Conservation (phyloP, 2,113 vertebrate genomes). For the Chascanopsetta lugubris region DNA sequence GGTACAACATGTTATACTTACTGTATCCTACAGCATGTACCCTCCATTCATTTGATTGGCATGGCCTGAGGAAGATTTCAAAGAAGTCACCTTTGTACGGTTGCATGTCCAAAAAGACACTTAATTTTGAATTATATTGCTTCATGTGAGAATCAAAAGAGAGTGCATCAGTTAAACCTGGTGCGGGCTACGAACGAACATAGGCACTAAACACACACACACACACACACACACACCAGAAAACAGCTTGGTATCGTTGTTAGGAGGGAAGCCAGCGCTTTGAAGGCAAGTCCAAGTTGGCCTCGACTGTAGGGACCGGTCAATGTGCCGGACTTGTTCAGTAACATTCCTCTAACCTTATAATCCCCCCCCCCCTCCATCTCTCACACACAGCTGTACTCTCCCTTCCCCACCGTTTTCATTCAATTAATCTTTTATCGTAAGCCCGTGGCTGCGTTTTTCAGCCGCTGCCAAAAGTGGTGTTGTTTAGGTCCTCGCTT, state of each 20-base stretch:
- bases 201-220: constrained; percentile 7
- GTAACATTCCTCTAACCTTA: constrained; percentile 63
- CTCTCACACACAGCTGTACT: constrained; percentile 47
- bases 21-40: too few species aligned
- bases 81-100: too few species aligned
- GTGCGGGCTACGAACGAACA: constrained; percentile 11
- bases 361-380: constrained; percentile 60
- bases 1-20: too few species aligned
- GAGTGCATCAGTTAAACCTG: constrained; percentile 9
- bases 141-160: constrained; percentile 33
- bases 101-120: too few species aligned
- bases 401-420: constrained; percentile 58
- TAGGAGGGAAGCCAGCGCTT: constrained; percentile 62
- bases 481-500: constrained; percentile 62
- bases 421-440: constrained; percentile 79
- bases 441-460: constrained; percentile 66
- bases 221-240: too few species aligned
- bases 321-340: constrained; percentile 62
- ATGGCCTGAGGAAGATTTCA: too few species aligned
- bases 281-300: constrained; percentile 69
- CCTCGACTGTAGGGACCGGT: constrained; percentile 56
- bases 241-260: constrained; percentile 42
- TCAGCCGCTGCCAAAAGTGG: constrained; percentile 57
- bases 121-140: too few species aligned
- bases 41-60: too few species aligned